phyloP scores from a whole-genome alignment of 2,113 vertebrate species.

The Misgurnus anguillicaudatus region DNA sequence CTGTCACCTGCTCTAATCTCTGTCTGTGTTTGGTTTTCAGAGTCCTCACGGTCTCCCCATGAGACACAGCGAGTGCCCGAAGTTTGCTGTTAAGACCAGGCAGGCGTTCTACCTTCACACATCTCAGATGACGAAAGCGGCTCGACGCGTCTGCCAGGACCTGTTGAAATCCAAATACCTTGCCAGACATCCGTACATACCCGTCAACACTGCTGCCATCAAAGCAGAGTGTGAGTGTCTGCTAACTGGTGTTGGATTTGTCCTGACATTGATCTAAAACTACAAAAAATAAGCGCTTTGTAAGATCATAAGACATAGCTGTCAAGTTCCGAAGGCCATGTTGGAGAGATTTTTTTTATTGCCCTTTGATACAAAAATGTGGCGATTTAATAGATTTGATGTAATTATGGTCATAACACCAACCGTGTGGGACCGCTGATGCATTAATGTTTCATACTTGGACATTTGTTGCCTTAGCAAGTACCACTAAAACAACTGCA shows the following conservation, averaged over 20 bases:
- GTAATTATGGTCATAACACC: too few relatives aligned
- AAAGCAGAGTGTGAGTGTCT: constrained; percentile 90
- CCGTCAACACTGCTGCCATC: constrained; percentile 93
- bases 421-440: too few relatives aligned
- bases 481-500: too few relatives aligned
- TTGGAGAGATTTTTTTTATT: background rate
- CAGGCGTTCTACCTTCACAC: constrained; percentile 97
- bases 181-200: constrained; percentile 89
- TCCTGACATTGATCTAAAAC: background rate
- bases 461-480: too few relatives aligned
- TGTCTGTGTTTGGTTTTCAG: constrained; percentile 67
- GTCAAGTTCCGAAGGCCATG: background rate
- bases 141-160: constrained; percentile 90
- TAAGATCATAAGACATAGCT: background rate
- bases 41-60: constrained; percentile 88
- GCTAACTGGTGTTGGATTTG: background rate
- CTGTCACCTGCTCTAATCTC: background rate
- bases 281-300: background rate
- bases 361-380: too few relatives aligned
- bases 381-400: too few relatives aligned
- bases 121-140: constrained; percentile 83
- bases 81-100: constrained; percentile 94
- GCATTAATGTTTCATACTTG: too few relatives aligned
- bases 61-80: constrained; percentile 90
- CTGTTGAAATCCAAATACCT: constrained; percentile 85